Evolutionary conservation across 2,797 vertebrate species (phyloP).

Genomic region (Onychomys torridus): DNA sequence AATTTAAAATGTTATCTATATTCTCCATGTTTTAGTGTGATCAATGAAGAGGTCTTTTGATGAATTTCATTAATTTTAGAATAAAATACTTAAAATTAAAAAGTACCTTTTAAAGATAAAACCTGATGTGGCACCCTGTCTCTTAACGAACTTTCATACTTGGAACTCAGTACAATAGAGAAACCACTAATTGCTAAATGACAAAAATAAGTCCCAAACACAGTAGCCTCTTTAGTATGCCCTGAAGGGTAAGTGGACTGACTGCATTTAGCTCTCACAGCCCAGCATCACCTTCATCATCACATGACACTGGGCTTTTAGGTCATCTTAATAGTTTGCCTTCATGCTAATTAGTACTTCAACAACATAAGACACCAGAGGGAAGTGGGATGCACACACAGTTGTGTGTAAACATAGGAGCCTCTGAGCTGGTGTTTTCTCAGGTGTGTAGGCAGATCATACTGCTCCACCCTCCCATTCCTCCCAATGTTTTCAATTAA

Average conservation of each 20-base stretch:
- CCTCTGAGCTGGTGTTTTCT: conserved; percentile 35
- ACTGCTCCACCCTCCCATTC: neutral
- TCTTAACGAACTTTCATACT: neutral
- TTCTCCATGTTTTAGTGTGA: conserved; percentile 48
- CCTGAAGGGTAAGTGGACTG: neutral
- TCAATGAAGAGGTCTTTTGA: conserved; percentile 40
- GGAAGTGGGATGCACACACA: neutral
- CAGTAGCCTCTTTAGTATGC: neutral
- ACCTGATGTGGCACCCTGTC: neutral
- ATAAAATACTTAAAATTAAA: conserved; percentile 58
- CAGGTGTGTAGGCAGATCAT: neutral
- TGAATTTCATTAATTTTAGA: conserved; percentile 44
- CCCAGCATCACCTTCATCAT: neutral
- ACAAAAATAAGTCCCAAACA: neutral
- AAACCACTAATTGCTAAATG: neutral
- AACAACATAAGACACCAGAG: conserved; percentile 22
- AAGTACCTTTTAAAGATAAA: conserved; percentile 36
- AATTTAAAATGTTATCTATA: conserved; percentile 49
- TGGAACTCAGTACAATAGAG: neutral
- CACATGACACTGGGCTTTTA: neutral
- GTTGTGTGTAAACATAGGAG: neutral
- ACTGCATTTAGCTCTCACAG: neutral
- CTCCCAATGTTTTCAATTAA: conserved; percentile 72
- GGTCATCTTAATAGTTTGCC: neutral
- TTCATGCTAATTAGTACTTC: conserved; percentile 23